Evolutionary conservation across 2,888 invertebrate species (phyloP), one percentile per base, ranked within the genome.

Genomic region (Nymphalis polychloros): DNA sequence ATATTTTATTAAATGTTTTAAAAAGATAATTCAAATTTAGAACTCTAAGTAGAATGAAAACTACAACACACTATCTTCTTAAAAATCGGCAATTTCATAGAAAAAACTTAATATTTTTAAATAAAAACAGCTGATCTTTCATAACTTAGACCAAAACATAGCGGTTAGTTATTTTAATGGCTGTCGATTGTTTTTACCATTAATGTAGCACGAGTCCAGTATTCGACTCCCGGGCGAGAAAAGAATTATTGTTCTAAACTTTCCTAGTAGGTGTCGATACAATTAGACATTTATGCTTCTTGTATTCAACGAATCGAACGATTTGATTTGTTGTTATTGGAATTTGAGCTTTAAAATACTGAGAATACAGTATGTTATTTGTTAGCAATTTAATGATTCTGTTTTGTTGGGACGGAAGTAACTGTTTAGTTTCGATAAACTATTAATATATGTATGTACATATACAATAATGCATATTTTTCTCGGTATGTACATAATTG

Each of bases 111-210:
- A 41, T 41, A 13, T 41, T 41, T 13, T 13, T 13, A 41, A 31
- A 31, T 13, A 13, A 41, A 41, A 13, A 41, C 13, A 13, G 55
- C 57, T 5, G 5, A 8, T 8, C 8, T 35, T 41, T 57, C 19
- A 10, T 41, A 10, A 4, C 63, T 61, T 62, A 64, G 17, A 53
- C 73, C 72, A 70, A 31, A 67, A 20, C 46, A 13, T 4, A 66
- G 66, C 41, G 55, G 72, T 73, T 68, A 73, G 70, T 72, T 72
- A 84, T 86, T 83, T 87, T 83, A 87, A 89, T 85, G 86, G 81
- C 74, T 78, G 81, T 64, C 80, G 82, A 86, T 89, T 89, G 87
- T 90, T 87, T 80, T 74, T 77, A 74, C 74, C 70, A 66, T 75
- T 74, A 72, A 70, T 68, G 70, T 76, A 73, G 78, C 78, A 72